Conservation (phyloP, 1,140 invertebrate species). For the Drosophila ficusphila region DNA sequence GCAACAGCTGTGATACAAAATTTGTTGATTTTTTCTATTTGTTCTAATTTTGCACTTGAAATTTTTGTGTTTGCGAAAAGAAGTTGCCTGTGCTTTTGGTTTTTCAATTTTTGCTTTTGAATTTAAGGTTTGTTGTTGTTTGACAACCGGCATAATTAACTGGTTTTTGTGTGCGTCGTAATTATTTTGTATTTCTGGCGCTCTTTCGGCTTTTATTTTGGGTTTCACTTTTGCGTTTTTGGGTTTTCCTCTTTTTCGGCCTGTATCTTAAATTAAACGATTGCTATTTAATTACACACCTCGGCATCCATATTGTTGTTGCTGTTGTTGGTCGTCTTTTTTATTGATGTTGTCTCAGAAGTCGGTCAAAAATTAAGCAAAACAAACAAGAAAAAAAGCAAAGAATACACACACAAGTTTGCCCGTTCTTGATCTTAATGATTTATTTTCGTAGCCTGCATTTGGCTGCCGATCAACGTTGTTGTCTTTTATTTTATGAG, state of each 20-base stretch:
- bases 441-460: conserved; percentile 65
- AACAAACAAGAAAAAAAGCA: conserved; percentile 33
- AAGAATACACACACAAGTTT: conserved; percentile 18
- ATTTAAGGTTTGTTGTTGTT: conserved; percentile 5
- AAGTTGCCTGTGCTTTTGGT: conserved; percentile 23
- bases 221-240: conserved; percentile 28
- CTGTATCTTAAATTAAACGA: conserved; percentile 34
- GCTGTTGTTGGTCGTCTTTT: conserved; percentile 2
- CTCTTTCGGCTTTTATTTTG: conserved; percentile 11
- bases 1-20: conserved; percentile 19
- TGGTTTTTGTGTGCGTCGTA: conserved; percentile 6
- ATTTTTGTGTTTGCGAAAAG: conserved; percentile 34
- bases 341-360: conserved; percentile 43
- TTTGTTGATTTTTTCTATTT: conserved; percentile 13
- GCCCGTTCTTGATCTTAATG: conserved; percentile 43
- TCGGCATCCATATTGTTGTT: conserved; percentile 66
- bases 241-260: conserved; percentile 10
- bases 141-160: conserved; percentile 4
- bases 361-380: conserved; percentile 61
- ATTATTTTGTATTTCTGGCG: background rate
- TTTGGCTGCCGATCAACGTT: conserved; percentile 28
- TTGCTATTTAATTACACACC: conserved; percentile 64
- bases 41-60: conserved; percentile 62
- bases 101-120: conserved; percentile 14
- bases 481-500: conserved; percentile 32